Evolutionary conservation across 2,797 vertebrate genomes (phyloP), one percentile per base, ranked within the genome.

Genomic region (Enteromius trimaculatus): DNA sequence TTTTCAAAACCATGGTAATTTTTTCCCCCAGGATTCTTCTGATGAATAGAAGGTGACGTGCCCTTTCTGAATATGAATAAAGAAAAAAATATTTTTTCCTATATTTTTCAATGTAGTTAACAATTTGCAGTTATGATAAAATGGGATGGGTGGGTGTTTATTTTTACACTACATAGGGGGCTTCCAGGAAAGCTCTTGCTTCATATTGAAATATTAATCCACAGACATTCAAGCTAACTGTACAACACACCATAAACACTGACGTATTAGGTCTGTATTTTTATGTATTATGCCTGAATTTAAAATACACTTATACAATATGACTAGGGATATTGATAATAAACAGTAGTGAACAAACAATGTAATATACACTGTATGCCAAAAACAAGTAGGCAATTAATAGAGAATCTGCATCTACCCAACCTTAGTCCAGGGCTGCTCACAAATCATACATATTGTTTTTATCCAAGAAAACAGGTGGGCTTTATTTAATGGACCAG

Each of bases 381-480:
- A 66, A 51, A 58, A 26, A 31, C 64, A 80, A 65, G 47, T 11
- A 62, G 31, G n/a, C 39, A 71, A 72, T 81, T 64, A 71, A 23
- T 68, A 29, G 3, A 81, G 70, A 65, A 83, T 83, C 74, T 71
- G 69, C 79, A 76, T 81, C 69, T 74, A 70, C 42, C 69, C 64
- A 10, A 16, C 6, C 80, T 65, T 69, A 68, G 51, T 76, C 77
- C 76, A 60, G 84, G 79, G 37, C 64, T 5, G 8, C 39, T 26
- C 29, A 53, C 79, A 34, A 62, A 78, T 64, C 62, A 74, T 19
- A 64, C 65, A 69, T 47, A 69, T 77, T 79, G 53, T 62, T 49
- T 65, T 14, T 84, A 68, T 68, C 42, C 44, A 26, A 16, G 26
- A 31, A 69, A 37, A 65, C n/a, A 39, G n/a, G 19, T 74, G 26